A percentile compares a stretch with the other conserved stretches of the same genome.
phyloP scores from a whole-genome alignment of 1,140 invertebrate genomes.

The Himalopsyche phryganea region DNA sequence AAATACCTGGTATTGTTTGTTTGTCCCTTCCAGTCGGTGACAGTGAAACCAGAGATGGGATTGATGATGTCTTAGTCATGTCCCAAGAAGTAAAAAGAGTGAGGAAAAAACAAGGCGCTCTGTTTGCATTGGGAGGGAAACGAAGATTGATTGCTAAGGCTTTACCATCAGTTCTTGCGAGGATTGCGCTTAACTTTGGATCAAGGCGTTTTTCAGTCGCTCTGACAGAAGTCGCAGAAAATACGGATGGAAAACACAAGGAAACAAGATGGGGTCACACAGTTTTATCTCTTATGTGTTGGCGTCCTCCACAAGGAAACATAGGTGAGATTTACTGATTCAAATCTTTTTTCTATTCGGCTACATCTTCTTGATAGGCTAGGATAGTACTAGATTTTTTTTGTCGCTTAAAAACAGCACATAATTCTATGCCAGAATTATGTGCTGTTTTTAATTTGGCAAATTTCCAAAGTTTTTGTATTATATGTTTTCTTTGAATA shows the following conservation, averaged over 20 bases:
- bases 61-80: constrained; percentile 48
- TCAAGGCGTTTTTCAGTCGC: constrained; percentile 69
- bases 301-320: constrained; percentile 76
- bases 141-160: constrained; percentile 66
- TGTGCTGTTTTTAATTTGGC: too few relatives aligned
- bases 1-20: constrained; percentile 56
- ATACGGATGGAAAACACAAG: constrained; percentile 38
- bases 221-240: constrained; percentile 65
- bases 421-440: too few relatives aligned
- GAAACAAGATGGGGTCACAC: constrained; percentile 65
- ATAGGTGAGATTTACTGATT: constrained; percentile 61
- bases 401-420: too few relatives aligned
- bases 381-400: too few relatives aligned
- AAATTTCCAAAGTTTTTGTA: neutral
- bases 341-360: too few relatives aligned
- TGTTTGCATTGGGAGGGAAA: constrained; percentile 65
- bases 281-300: constrained; percentile 66
- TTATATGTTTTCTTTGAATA: neutral
- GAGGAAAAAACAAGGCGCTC: constrained; percentile 59
- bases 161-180: constrained; percentile 63
- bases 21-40: constrained; percentile 55
- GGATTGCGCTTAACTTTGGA: constrained; percentile 66
- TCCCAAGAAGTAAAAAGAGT: constrained; percentile 58
- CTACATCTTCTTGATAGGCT: too few relatives aligned
- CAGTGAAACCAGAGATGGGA: constrained; percentile 41